Percentiles rank a stretch among this genome's conserved stretches.
phyloP scores from a whole-genome alignment of 2,113 vertebrate genomes.

The Gadus macrocephalus region DNA sequence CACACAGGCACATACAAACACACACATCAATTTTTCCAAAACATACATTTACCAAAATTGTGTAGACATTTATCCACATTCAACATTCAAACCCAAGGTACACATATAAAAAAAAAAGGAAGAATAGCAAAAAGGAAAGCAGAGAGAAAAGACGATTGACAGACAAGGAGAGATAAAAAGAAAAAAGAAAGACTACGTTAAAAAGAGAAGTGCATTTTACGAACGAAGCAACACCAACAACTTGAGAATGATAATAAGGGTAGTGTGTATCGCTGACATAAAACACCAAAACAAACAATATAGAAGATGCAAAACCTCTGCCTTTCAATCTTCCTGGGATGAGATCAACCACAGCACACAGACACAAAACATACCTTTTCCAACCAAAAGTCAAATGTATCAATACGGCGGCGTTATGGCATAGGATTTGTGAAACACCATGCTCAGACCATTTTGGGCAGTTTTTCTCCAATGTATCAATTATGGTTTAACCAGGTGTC shows the following conservation, averaged over 20 bases:
- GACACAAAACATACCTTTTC: neutral
- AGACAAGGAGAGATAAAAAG: constrained; percentile 41
- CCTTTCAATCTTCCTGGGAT: neutral
- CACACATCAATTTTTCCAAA: constrained; percentile 5
- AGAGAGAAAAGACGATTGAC: constrained; percentile 21
- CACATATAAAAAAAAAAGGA: constrained; percentile 29
- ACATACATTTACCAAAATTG: neutral
- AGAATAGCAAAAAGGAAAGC: constrained; percentile 32
- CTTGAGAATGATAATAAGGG: constrained; percentile 15
- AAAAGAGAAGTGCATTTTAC: constrained; percentile 29
- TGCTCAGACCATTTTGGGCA: neutral
- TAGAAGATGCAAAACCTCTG: neutral
- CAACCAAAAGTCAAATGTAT: neutral
- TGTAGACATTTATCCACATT: constrained; percentile 7
- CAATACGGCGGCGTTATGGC: neutral
- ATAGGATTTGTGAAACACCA: neutral
- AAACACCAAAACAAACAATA: neutral
- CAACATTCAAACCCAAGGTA: neutral
- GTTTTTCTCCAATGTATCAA: too few species aligned
- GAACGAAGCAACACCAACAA: neutral
- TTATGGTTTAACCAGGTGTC: too few species aligned
- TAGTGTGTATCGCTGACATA: neutral
- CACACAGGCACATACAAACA: too few species aligned
- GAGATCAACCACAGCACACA: neutral
- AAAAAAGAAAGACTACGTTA: constrained; percentile 37